Evolutionary conservation across 2,888 invertebrate species (phyloP), one percentile per base, ranked within the genome.

Genomic region (Diachrysia chrysitis): DNA sequence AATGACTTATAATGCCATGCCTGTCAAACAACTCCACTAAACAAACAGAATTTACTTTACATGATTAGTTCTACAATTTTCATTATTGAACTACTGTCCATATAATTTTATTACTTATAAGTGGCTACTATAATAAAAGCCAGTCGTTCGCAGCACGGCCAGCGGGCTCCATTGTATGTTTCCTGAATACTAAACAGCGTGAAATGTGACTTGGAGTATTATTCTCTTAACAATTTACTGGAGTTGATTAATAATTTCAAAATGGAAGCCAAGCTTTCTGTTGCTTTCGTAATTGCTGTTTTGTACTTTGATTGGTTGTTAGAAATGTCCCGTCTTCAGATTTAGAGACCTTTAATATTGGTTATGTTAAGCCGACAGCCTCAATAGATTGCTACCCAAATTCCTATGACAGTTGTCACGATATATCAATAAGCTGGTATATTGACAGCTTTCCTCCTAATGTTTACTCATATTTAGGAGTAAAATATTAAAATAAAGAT

Each of bases 101-200:
- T 81, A 79, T 76, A 81, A 79, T 81, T 79, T 79, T 78, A 81
- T 79, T 73, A 76, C 73, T 63, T 73, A 73, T 70, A 80, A 80
- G 78, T 81, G 76, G 81, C 55, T 78, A 73, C 71, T 76, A 76
- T 58, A 73, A 78, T 78, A 81, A 76, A 80, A 69, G 73, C 81
- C 53, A 67, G 76, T 73, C 76, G 76, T 78, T 69, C 68, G 63
- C 55, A 65, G 69, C 65, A 59, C 66, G 67, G 64, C 58, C 62
- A 64, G 73, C 66, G 64, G 62, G 67, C 59, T 60, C 32, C 46
- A 71, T 60, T 51, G 63, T 73, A 71, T 68, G 79, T 69, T 69
- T 48, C 68, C 76, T 73, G 81, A 78, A 80, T 80, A 80, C 81
- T 81, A 76, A 81, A 55, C 73, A 73, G 64, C 63, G 55, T 78